Evolutionary conservation across 2,113 vertebrate species (phyloP).

Genomic region (Fulmarus glacialis): DNA sequence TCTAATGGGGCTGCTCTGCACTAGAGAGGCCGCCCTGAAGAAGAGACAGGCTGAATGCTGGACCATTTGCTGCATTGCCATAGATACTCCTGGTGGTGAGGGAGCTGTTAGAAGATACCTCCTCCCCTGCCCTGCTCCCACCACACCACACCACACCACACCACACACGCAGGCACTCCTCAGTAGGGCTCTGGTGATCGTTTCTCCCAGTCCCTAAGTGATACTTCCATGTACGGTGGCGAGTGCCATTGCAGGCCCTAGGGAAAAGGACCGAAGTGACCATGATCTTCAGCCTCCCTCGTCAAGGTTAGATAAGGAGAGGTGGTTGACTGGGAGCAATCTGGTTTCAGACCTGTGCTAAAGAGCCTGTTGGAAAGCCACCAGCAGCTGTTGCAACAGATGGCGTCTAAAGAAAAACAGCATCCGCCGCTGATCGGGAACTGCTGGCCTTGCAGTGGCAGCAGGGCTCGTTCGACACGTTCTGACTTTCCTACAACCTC

Average conservation of each 20-base stretch:
- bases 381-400: slow-evolving; percentile 54
- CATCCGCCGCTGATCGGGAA: neutral
- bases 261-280: neutral
- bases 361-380: slow-evolving; percentile 24
- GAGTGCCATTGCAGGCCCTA: neutral
- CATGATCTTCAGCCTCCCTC: neutral
- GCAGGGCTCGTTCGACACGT: neutral
- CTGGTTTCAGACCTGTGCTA: neutral
- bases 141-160: neutral
- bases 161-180: accelerated
- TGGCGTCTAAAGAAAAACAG: slow-evolving; percentile 22
- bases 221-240: neutral
- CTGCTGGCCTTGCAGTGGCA: neutral
- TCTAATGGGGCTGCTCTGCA: neutral
- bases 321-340: neutral
- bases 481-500: neutral
- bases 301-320: neutral
- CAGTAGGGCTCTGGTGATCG: neutral
- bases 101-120: neutral
- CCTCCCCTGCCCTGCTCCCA: neutral
- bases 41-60: neutral
- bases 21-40: neutral
- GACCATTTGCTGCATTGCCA: neutral
- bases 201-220: neutral
- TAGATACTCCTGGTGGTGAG: too few relatives aligned